Percentiles rank a stretch among this genome's conserved stretches.
Conservation (phyloP, 2,113 vertebrate species). For the Sorex araneus region DNA sequence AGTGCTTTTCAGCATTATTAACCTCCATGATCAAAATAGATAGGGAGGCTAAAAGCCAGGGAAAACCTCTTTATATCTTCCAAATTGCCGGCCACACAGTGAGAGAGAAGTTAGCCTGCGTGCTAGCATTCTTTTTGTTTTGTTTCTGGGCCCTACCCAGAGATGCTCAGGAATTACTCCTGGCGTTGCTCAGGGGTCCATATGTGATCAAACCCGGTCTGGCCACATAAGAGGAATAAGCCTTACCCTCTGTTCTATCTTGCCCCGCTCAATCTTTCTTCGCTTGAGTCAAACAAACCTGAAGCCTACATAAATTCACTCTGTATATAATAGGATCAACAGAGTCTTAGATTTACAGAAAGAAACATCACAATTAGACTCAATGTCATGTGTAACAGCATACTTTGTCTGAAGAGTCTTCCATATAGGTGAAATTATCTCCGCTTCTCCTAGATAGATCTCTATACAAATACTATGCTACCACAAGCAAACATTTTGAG, state of each 20-base stretch:
- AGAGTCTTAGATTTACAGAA: conserved; percentile 45
- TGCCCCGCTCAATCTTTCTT: background rate
- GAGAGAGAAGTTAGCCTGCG: conserved; percentile 43
- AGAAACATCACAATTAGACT: conserved; percentile 70
- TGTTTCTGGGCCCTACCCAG: no score
- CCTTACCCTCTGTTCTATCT: no score
- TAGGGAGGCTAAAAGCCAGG: conserved; percentile 72
- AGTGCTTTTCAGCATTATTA: conserved; percentile 85
- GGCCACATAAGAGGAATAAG: no score
- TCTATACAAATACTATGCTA: conserved; percentile 9
- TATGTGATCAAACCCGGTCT: no score
- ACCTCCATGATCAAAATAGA: conserved; percentile 84
- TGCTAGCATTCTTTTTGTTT: background rate
- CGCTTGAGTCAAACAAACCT: conserved; percentile 48
- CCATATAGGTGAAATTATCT: background rate
- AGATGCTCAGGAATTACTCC: no score
- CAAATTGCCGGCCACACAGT: conserved; percentile 73
- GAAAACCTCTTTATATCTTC: conserved; percentile 79
- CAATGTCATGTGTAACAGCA: conserved; percentile 25
- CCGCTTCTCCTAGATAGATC: conserved; percentile 31
- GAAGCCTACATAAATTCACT: conserved; percentile 18
- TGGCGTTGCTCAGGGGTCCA: no score
- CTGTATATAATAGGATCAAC: conserved; percentile 47
- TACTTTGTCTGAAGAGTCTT: conserved; percentile 50
- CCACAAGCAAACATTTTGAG: background rate